Percentiles rank a stretch among this genome's conserved stretches.
Conservation (phyloP, 2,113 vertebrate species). For the Burhinus bistriatus region DNA sequence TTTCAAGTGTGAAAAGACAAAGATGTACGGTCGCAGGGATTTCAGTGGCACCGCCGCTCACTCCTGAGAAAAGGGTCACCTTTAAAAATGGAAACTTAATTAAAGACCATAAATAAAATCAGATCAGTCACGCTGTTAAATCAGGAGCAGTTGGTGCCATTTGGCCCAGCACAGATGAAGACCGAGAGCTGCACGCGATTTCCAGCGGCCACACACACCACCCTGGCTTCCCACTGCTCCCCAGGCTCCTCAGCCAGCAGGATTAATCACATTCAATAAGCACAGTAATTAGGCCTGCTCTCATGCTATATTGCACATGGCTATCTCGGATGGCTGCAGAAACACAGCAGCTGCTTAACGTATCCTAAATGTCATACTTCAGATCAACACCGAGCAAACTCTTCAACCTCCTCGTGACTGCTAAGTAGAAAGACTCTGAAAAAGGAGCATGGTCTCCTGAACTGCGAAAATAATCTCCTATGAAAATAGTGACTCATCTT, state of each 20-base stretch:
- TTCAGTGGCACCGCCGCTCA: accelerated
- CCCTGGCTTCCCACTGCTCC: constrained; percentile 17
- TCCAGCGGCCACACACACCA: not conserved
- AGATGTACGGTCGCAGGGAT: not conserved
- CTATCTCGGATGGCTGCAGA: not conserved
- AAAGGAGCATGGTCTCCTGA: not conserved
- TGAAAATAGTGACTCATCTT: not conserved
- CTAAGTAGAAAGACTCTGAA: accelerated
- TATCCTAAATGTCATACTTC: not conserved
- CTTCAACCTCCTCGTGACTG: not conserved
- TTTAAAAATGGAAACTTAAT: constrained; percentile 13
- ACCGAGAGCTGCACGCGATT: not conserved
- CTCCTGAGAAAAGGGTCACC: constrained; percentile 3
- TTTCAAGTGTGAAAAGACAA: not conserved
- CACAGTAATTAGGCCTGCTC: not conserved
- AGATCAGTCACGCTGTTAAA: not conserved
- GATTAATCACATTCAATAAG: constrained; percentile 21
- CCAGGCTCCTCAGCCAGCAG: constrained; percentile 28
- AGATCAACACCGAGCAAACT: not conserved
- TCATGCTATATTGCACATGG: not conserved
- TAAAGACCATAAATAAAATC: constrained; percentile 41
- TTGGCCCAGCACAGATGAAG: constrained; percentile 3
- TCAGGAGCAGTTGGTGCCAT: not conserved
- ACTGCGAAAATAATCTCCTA: not conserved
- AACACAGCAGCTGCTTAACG: constrained; percentile 2